Evolutionary conservation across 2,797 vertebrate genomes (phyloP), one percentile per base, ranked within the genome.

Genomic region (Zalophus californianus): DNA sequence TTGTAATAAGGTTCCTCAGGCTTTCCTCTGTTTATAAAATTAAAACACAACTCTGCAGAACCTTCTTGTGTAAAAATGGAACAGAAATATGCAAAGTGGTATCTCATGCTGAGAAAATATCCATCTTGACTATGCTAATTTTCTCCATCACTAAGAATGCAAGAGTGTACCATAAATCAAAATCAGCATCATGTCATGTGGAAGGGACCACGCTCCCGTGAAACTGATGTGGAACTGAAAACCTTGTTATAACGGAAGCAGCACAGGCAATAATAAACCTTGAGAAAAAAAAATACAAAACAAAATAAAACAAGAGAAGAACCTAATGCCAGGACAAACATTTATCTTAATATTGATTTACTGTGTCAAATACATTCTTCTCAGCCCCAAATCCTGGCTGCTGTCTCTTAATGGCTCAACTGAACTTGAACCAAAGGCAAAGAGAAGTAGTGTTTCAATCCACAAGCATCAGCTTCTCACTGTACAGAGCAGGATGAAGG

Each of bases 101-200:
- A 92, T 58, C 41, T 97, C 96, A 97, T 86, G 32, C 98, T 98
- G 98, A 98, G 97, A 98, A 98, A 99, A 98, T 98, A 98, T 97
- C 94, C 98, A 75, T 96, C 98, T 97, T 92, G 68, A 98, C 98
- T 98, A 96, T 97, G 98, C 96, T 99, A 99, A 98, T 99, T 99
- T 99, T 99, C 98, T 96, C 97, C 98, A 98, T 98, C 98, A 97
- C 98, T 98, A 97, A 98, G 97, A 99, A 98, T 70, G 96, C 97
- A 98, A 98, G 97, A 98, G 97, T 68, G 94, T 60, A 56, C 86
- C 98, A 98, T 99, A 99, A 99, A 99, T 99, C 98, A 99, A 98
- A 99, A 98, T 98, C 97, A 89, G 80, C 86, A 96, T 95, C 86
- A 97, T 97, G 97, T 98, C 98, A 97, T 98, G 88, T 98, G 98